A percentile compares a stretch with the other conserved stretches of the same genome.
Conservation (phyloP, 2,797 vertebrate species). For the Circus cinereus region DNA sequence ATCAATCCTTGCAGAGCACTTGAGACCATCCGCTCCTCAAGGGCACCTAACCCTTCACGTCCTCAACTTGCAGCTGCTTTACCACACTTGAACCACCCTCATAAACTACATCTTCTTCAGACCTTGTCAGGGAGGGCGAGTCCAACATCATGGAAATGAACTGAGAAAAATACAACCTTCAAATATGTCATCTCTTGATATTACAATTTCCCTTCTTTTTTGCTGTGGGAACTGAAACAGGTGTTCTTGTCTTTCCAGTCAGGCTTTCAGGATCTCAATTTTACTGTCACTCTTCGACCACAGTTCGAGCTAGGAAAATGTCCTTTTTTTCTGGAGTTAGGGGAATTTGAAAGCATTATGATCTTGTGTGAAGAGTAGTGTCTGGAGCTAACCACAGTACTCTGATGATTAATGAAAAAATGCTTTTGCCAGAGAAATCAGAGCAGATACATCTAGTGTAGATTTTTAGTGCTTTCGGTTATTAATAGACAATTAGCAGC, state of each 20-base stretch:
- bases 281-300: neutral
- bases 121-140: conserved; percentile 72
- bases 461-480: neutral
- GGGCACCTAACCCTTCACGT: conserved; percentile 69
- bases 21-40: conserved; percentile 69
- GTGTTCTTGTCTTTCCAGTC: neutral
- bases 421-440: neutral
- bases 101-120: conserved; percentile 74
- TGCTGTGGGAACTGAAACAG: conserved; percentile 3
- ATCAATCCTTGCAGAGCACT: conserved; percentile 65
- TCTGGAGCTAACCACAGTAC: neutral
- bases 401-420: neutral
- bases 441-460: neutral
- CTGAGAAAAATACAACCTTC: conserved; percentile 71
- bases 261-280: conserved; percentile 35
- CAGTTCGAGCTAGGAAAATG: neutral
- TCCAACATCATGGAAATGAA: conserved; percentile 69
- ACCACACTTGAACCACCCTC: conserved; percentile 73
- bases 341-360: neutral
- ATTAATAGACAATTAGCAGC: neutral
- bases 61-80: conserved; percentile 71
- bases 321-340: neutral
- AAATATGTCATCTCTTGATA: conserved; percentile 59
- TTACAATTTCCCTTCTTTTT: conserved; percentile 32
- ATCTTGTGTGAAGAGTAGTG: neutral